These are phyloP conservation scores for Dicyrtomina minuta DNA, from an alignment of 2,888 invertebrate species.

Conservation along the genomic window DNA sequence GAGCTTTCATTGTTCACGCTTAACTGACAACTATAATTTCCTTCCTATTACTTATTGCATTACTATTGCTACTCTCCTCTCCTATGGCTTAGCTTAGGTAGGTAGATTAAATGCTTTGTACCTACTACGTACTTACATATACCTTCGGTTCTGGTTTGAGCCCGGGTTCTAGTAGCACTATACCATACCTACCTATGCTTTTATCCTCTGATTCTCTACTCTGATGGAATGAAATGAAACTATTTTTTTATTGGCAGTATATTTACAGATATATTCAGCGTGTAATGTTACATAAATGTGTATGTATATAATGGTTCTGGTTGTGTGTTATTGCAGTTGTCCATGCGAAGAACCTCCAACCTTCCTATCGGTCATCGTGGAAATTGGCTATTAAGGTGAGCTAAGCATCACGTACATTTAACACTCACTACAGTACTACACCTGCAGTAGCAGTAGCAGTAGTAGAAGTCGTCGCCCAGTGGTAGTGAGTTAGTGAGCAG, in stretches of 20 bases:
- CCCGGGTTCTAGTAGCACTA: too few species aligned
- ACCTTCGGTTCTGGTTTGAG: too few species aligned
- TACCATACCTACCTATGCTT: too few species aligned
- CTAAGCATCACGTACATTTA: constrained; percentile 8
- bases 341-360: constrained; percentile 48
- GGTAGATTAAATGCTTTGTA: too few species aligned
- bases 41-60: constrained; percentile 9
- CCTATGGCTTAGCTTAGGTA: neutral
- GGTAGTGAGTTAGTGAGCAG: neutral
- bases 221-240: too few species aligned
- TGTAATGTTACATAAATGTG: neutral
- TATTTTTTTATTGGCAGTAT: neutral
- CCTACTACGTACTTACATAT: too few species aligned
- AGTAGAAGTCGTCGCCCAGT: neutral
- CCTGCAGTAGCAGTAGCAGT: neutral
- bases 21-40: constrained; percentile 20
- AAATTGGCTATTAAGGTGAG: constrained; percentile 52
- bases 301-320: neutral
- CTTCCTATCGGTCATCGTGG: constrained; percentile 52
- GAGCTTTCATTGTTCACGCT: constrained; percentile 14
- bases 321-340: constrained; percentile 44
- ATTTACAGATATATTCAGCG: neutral
- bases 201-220: too few species aligned
- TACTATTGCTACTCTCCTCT: neutral
- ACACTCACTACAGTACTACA: neutral